These are phyloP conservation scores for Pteronotus mesoamericanus DNA, from an alignment of 2,797 vertebrate species.

Conservation along the genomic window DNA sequence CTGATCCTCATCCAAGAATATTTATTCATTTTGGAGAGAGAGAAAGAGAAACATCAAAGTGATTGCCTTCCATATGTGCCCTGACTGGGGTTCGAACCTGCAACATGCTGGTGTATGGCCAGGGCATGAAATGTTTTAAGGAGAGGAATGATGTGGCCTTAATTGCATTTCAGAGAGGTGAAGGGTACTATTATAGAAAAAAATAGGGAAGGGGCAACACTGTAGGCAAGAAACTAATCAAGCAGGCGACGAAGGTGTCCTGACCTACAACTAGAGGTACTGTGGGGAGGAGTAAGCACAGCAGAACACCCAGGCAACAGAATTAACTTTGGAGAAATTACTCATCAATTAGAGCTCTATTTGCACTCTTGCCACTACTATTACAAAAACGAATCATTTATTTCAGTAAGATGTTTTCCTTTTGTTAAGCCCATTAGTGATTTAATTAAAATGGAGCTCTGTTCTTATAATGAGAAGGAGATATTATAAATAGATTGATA, in stretches of 20 bases:
- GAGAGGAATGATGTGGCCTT: neutral
- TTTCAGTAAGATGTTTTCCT: conserved; percentile 1
- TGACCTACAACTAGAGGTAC: neutral
- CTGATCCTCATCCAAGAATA: neutral
- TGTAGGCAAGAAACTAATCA: neutral
- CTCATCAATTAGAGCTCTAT: neutral
- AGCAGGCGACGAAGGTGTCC: neutral
- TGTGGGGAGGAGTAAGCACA: neutral
- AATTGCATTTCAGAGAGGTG: neutral
- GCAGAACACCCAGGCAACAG: neutral
- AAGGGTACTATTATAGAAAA: neutral
- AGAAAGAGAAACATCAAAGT: neutral
- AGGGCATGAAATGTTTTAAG: neutral
- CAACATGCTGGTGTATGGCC: neutral
- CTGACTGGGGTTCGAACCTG: neutral
- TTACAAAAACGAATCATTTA: conserved; percentile 14
- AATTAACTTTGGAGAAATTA: neutral
- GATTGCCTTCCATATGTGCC: neutral
- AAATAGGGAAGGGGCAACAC: neutral
- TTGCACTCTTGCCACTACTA: neutral
- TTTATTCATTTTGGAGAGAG: neutral
- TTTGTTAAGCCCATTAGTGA: conserved; percentile 6
- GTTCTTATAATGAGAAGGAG: neutral
- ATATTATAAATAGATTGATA: neutral
- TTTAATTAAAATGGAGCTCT: conserved; percentile 51